Evolutionary conservation across 2,888 invertebrate species (phyloP).

Genomic region (Herminia tarsipennalis): DNA sequence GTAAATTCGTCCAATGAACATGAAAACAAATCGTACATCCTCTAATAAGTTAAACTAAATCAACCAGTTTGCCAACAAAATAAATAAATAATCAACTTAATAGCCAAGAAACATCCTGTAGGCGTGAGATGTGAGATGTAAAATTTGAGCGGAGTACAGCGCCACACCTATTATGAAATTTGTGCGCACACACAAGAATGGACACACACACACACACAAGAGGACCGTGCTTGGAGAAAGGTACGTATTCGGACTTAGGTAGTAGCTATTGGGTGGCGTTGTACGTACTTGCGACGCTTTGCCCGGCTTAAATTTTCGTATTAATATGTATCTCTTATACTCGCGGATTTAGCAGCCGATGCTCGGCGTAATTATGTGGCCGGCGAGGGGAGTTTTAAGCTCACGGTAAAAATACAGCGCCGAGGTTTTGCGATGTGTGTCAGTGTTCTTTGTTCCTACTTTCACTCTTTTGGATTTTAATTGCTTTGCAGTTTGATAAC

Average conservation of each 20-base stretch:
- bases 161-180: slow-evolving; percentile 82
- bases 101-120: slow-evolving; percentile 61
- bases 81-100: slow-evolving; percentile 19
- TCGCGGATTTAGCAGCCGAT: slow-evolving; percentile 73
- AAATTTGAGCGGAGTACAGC: slow-evolving; percentile 81
- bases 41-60: too few relatives aligned
- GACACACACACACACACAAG: slow-evolving; percentile 56
- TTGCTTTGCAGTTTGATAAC: not conserved
- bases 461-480: not conserved
- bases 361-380: slow-evolving; percentile 66
- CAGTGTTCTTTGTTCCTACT: slow-evolving; percentile 6
- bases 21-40: too few relatives aligned
- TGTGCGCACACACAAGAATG: slow-evolving; percentile 59
- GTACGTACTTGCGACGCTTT: slow-evolving; percentile 73
- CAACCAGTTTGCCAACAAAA: too few relatives aligned
- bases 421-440: slow-evolving; percentile 7
- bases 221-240: slow-evolving; percentile 40
- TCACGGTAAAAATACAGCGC: slow-evolving; percentile 41
- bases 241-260: slow-evolving; percentile 73
- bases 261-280: slow-evolving; percentile 66
- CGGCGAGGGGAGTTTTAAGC: slow-evolving; percentile 50
- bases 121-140: slow-evolving; percentile 78
- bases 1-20: too few relatives aligned
- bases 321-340: slow-evolving; percentile 82
- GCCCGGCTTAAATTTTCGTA: slow-evolving; percentile 81